phyloP scores from a whole-genome alignment of 2,113 vertebrate species.

The Poeciliopsis prolifica region DNA sequence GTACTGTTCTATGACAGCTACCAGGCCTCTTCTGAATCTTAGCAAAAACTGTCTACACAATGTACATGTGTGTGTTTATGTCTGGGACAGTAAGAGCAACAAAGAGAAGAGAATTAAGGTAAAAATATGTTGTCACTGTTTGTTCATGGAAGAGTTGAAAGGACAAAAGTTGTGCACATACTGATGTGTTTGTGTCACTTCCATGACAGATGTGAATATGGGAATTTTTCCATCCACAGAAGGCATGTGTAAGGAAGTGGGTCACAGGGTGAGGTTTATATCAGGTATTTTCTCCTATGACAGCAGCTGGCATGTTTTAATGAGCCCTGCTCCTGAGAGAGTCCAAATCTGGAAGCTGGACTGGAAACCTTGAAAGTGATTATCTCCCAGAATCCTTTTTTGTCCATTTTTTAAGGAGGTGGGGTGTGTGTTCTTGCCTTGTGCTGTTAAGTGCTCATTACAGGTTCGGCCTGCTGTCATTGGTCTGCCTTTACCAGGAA shows the following conservation, averaged over 20 bases:
- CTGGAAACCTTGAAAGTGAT: conserved; percentile 38
- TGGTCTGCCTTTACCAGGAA: conserved; percentile 17
- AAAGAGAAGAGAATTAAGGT: conserved; percentile 1
- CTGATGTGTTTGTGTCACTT: not conserved
- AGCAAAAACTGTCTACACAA: conserved; percentile 10
- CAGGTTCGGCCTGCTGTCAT: conserved; percentile 8
- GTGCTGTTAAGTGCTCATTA: conserved; percentile 46
- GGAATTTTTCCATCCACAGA: conserved; percentile 22
- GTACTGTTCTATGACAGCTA: conserved; percentile 26
- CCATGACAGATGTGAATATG: not conserved
- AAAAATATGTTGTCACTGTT: conserved; percentile 5
- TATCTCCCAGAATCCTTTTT: conserved; percentile 34
- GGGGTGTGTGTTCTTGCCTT: conserved; percentile 4
- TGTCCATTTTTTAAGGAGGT: not conserved
- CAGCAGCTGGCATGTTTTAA: conserved; percentile 63
- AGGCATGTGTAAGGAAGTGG: conserved; percentile 40
- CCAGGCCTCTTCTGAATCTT: conserved; percentile 5
- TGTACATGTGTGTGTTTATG: conserved; percentile 1
- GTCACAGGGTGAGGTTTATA: conserved; percentile 46
- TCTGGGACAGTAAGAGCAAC: not conserved
- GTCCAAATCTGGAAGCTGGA: conserved; percentile 60
- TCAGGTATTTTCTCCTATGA: conserved; percentile 56
- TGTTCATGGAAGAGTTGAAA: not conserved
- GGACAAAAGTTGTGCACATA: conserved; percentile 5
- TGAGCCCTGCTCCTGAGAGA: conserved; percentile 64